Conservation (phyloP, 2,797 vertebrate species). For the Anas capensis region DNA sequence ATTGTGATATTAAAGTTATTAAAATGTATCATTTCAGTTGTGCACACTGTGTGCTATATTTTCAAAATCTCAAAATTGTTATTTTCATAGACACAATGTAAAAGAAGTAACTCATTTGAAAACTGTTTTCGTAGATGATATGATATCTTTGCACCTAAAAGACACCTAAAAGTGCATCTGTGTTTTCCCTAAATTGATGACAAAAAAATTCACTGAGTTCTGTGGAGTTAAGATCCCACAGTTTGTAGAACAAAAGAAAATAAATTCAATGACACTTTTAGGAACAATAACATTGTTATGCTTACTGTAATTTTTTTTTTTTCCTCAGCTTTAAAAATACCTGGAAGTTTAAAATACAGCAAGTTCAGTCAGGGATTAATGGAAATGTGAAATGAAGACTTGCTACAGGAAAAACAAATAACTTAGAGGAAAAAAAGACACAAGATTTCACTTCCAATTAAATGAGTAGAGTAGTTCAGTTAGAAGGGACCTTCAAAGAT, state of each 20-base stretch:
- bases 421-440: background rate
- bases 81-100: background rate
- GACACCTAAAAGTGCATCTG: too few species aligned
- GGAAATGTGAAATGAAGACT: background rate
- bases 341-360: background rate
- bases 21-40: background rate
- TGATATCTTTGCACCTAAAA: background rate
- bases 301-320: background rate
- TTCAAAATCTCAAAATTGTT: background rate
- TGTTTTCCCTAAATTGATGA: background rate
- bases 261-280: background rate
- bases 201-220: background rate
- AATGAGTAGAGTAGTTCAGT: background rate
- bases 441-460: background rate
- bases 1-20: background rate
- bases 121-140: background rate
- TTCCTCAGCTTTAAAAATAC: background rate
- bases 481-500: background rate
- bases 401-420: background rate
- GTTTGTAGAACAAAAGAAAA: background rate
- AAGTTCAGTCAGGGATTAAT: background rate
- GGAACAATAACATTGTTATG: background rate
- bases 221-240: background rate
- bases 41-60: background rate
- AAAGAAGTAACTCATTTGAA: background rate